Evolutionary conservation across 2,113 vertebrate species (phyloP), one percentile per base, ranked within the genome.

Genomic region (Ptychochromis oligacanthus): DNA sequence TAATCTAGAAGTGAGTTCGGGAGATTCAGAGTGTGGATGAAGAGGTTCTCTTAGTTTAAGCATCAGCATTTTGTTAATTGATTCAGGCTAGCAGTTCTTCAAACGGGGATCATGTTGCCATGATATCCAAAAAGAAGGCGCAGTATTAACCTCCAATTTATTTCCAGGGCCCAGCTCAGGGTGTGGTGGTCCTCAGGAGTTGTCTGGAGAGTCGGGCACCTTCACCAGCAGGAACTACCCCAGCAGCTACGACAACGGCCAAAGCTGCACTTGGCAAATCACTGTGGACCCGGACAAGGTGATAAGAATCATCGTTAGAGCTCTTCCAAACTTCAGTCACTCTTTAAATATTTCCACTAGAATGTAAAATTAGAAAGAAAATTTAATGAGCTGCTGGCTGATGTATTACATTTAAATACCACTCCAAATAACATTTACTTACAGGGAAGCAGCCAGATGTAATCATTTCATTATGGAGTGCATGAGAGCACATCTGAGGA

Each of bases 191-290:
- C 85, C 88, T n/a, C 84, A 67, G 79, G 82, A 95, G 46, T 83
- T 96, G 76, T 91, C 82, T 2, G 93, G 59, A 31, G 89, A 93
- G 12, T 94, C 92, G 0, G 96, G 95, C 74, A 92, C 91, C 76
- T 94, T 96, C 91, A 88, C 86, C 91, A 96, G 95, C 80, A 49
- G 61, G 79, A 95, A 95, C 89, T 95, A 95, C 82, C 95, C 96
- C 59, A 91, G 46, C 60, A 94, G 89, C 64, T 96, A 96, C 7
- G 85, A 94, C 82, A 95, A 94, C 2, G 90, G 93, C 55, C 85
- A 86, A 85, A 94, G 92, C 87, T 96, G 96, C 84, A 74, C 82
- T 61, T 96, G 96, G 96, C 72, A 87, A 10, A 96, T 96, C 89
- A 94, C 86, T 0, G 95, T 96, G 89, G 93, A 94, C 58, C 90